Percentiles rank a stretch among this genome's conserved stretches.
phyloP scores from a whole-genome alignment of 2,113 vertebrate genomes.

The Halichoerus grypus region DNA sequence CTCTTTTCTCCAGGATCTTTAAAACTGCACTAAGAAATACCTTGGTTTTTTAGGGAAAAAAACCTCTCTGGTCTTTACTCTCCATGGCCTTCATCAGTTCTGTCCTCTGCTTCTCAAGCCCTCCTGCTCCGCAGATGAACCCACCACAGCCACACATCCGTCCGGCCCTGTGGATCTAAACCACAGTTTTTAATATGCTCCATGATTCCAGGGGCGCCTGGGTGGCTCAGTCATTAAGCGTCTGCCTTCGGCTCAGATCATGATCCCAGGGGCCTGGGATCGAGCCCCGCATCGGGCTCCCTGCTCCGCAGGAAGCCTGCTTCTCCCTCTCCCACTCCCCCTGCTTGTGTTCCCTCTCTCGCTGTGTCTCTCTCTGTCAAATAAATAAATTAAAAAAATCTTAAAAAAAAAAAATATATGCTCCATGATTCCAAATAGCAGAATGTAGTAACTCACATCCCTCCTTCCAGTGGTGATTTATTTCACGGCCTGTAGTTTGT shows the following conservation, averaged over 20 bases:
- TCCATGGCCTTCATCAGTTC: neutral
- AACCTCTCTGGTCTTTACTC: neutral
- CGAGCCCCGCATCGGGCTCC: too few relatives aligned
- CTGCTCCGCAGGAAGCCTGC: too few relatives aligned
- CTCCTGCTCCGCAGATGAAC: neutral
- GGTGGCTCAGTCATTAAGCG: too few relatives aligned
- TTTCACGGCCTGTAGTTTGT: neutral
- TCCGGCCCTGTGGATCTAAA: too few relatives aligned
- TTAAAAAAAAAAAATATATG: neutral
- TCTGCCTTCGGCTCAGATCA: too few relatives aligned
- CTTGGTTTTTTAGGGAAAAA: neutral
- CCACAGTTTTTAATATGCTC: neutral
- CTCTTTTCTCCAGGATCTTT: neutral
- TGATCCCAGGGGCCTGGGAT: too few relatives aligned
- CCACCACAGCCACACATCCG: accelerated
- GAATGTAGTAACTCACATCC: neutral
- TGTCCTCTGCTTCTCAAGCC: neutral
- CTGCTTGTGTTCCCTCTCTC: too few relatives aligned
- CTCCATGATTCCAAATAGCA: neutral
- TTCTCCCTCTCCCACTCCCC: too few relatives aligned
- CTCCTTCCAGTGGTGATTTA: neutral
- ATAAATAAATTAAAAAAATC: too few relatives aligned
- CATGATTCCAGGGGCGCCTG: neutral
- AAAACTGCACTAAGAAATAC: neutral
- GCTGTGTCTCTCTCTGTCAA: too few relatives aligned